Base-by-base conservation (phyloP, 2,888 invertebrate species). In the Oligia fasciuncula region DNA sequence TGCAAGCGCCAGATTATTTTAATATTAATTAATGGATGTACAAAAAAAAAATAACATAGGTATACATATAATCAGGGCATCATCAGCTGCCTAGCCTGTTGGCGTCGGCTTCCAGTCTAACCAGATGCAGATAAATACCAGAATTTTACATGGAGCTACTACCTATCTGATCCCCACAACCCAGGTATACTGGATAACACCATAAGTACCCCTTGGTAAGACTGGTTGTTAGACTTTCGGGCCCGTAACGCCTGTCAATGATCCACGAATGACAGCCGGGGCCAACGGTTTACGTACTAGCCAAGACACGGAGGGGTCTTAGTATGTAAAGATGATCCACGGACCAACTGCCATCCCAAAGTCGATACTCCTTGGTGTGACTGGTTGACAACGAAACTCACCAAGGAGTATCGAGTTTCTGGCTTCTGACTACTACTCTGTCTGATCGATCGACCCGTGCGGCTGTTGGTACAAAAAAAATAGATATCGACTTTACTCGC, bases 401-500 rank as follows among this genome's bases (percentile, higher is more conserved):
- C n/a, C 4, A 60, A n/a, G n/a, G 57, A 60, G 9, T 57, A 60
- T 60, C n/a, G 11, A 19, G 19, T 19, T 62, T 62, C 62, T 62
- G 14, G 29, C 29, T 29, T 29, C 62, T 6, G 62, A 29, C 14
- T 62, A 29, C 5, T 29, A 11, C 23, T 23, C 19, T 57, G 23
- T 29, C 60, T 13, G 17, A 65, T 40, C 5, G 40, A 71, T 40
- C 0, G 6, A 40, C 11, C 5, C 17, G 17, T 23, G 9, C 35
- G 5, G 4, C 2, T 23, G 35, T 60, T 35, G n/a, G 40, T n/a
- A 60, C 63, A 11, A 62, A 62, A 70, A 70, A 69, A 23, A 67
- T n/a, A n/a, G n/a, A n/a, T 17, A 49, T 9, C 79, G 75, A 75
- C 63, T 69, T 83, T 51, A 79, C 49, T 69, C 40, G 17, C 65